A percentile compares a stretch with the other conserved stretches of the same genome.
These are phyloP conservation scores for Penelope pileata DNA, from an alignment of 2,113 vertebrate genomes.

Conservation along the genomic window DNA sequence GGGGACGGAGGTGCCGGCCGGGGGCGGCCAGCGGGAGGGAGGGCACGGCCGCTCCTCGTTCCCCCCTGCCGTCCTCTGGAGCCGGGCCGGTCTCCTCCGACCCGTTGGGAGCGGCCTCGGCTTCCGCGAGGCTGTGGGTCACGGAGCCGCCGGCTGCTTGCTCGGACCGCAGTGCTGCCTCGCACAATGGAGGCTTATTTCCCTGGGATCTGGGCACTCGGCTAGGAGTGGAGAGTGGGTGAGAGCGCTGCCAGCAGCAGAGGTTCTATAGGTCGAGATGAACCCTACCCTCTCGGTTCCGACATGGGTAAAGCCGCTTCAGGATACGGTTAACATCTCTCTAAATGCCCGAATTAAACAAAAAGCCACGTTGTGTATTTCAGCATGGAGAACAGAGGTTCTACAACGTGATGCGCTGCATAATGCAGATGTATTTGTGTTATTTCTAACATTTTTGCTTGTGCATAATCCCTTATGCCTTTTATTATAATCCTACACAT, in stretches of 20 bases:
- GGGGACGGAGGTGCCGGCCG: neutral
- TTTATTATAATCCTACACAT: constrained; percentile 78
- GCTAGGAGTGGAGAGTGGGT: neutral
- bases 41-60: neutral
- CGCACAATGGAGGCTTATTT: neutral
- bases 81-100: neutral
- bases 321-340: neutral
- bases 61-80: too few species aligned
- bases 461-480: constrained; percentile 74
- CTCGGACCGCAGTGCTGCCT: neutral
- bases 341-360: neutral
- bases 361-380: neutral
- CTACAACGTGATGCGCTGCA: neutral
- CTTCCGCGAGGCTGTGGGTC: neutral
- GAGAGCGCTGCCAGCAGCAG: neutral
- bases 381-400: neutral
- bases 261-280: neutral
- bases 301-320: neutral
- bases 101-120: neutral
- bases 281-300: neutral
- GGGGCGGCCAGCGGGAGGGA: neutral
- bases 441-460: constrained; percentile 61
- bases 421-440: constrained; percentile 15
- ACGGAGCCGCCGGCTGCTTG: fast-evolving
- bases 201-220: neutral